Base-by-base conservation (phyloP, 2,113 vertebrate genomes). In the Talpa occidentalis region DNA sequence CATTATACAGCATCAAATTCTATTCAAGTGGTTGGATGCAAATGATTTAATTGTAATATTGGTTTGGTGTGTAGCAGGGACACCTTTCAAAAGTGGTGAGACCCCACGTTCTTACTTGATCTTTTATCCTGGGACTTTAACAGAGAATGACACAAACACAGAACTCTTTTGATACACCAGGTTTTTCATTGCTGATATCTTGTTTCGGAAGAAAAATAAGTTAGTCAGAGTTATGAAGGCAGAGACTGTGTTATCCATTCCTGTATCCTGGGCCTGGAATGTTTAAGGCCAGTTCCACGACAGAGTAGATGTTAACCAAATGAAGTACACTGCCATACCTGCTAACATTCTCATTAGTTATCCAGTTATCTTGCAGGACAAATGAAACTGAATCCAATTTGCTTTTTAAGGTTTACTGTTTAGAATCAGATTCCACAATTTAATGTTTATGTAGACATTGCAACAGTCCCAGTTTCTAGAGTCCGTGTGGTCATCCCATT, bases 31-130 rank as follows among this genome's bases (percentile, higher is more conserved):
- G 35, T 80, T 96, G 94, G 88, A 86, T 95, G 78, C 91, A 92
- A 91, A 74, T 86, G 44, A 89, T 94, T 94, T 84, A 89, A 95
- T 88, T 95, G 77, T 67, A 77, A 90, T 95, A 91, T 84, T 92
- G 84, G 73, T 32, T 96, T 96, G 73, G 91, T 95, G 62, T 82
- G 60, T 90, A 94, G 64, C 66, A 67, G 54, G 59, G 60, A 60
- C 64, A 87, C 83, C 62, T 94, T 93, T 94, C 70, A 77, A 91
- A 82, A 90, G 42, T 69, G 40, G 40, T n/a, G 66, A 69, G 66
- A 84, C 17, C 72, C 32, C 26, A 64, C 47, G 67, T 49, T 76
- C 54, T 67, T 74, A 64, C 59, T 91, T 69, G 16, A 66, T 83
- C 44, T 79, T 87, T 90, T 90, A 72, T 60, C 21, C 11, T 59